A percentile compares a stretch with the other conserved stretches of the same genome.
Conservation (phyloP, 2,888 invertebrate species). For the Leptopilina syphax region DNA sequence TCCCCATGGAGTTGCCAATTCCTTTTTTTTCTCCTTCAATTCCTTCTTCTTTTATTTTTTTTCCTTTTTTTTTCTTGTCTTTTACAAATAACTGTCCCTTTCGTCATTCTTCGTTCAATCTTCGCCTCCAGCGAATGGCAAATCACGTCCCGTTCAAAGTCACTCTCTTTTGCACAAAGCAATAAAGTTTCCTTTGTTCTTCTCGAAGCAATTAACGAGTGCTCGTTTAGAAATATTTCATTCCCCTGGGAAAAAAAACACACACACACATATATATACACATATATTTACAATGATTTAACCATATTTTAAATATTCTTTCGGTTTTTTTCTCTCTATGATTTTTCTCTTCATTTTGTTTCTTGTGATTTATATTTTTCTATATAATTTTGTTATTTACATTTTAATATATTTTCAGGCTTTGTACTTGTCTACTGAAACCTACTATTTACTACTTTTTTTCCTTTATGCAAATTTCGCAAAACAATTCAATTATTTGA, state of each 20-base stretch:
- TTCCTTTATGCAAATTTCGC: too few relatives aligned
- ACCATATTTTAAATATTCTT: background rate
- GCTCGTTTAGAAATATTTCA: slow-evolving; percentile 24
- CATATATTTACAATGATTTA: background rate
- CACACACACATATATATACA: background rate
- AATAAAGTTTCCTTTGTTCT: slow-evolving; percentile 38
- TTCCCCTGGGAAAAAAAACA: background rate
- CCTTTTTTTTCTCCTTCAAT: background rate
- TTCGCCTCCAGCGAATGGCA: slow-evolving; percentile 28
- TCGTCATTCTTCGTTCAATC: slow-evolving; percentile 23
- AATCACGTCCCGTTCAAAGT: slow-evolving; percentile 29
- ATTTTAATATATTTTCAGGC: too few relatives aligned
- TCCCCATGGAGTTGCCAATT: slow-evolving; percentile 33
- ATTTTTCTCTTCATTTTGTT: background rate
- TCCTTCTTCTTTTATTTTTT: slow-evolving; percentile 6
- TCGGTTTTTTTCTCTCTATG: background rate
- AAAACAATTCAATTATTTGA: too few relatives aligned
- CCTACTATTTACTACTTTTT: too few relatives aligned
- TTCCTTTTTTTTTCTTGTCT: slow-evolving; percentile 14
- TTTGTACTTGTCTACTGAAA: too few relatives aligned
- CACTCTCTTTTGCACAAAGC: slow-evolving; percentile 27
- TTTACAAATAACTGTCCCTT: slow-evolving; percentile 37
- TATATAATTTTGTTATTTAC: too few relatives aligned
- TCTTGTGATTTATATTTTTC: too few relatives aligned
- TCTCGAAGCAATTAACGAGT: slow-evolving; percentile 11